Evolutionary conservation across 2,888 invertebrate genomes (phyloP), one percentile per base, ranked within the genome.

Genomic region (Sinelater perroti): DNA sequence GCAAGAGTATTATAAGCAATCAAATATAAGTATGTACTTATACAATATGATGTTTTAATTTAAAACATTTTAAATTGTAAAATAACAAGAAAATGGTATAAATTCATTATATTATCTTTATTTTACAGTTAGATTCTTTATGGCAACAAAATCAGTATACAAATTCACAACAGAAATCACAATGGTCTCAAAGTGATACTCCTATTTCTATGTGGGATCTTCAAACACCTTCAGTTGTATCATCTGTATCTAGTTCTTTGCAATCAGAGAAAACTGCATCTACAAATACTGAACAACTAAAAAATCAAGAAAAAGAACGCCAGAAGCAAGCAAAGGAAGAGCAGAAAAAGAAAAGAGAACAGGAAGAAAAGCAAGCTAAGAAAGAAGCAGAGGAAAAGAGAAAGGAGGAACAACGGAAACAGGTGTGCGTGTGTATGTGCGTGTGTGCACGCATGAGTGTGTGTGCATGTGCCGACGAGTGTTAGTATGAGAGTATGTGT

Each of bases 321-420:
- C 60, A 66, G 61, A 56, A 72, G 64, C 63, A 65, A 60, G 47
- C 68, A 46, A 59, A 75, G 62, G 76, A 80, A 58, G 81, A 82
- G 65, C 74, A 78, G 45, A 82, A 81, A 61, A 81, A 80, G 62
- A 73, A 79, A 44, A 79, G 79, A 56, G 81, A 82, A 60, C 71
- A 75, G 56, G 74, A 82, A 45, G 79, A 82, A 56, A 77, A 79
- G 57, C 73, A 71, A 56, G 71, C 70, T n/a, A 81, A 81, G 51
- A 81, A 80, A 60, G 81, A 82, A 13, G 80, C 80, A 1, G 81
- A 81, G 33, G 81, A 81, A 51, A 80, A 78, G 60, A 73, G 78
- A 21, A 80, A 81, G 61, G 81, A 80, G 58, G 83, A 82, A 56
- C 81, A 81, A 49, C 77, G 77, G 51, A 78, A 75, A 67, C 72